These are phyloP conservation scores for Malacosoma neustria DNA, from an alignment of 2,888 invertebrate species.

Conservation along the genomic window DNA sequence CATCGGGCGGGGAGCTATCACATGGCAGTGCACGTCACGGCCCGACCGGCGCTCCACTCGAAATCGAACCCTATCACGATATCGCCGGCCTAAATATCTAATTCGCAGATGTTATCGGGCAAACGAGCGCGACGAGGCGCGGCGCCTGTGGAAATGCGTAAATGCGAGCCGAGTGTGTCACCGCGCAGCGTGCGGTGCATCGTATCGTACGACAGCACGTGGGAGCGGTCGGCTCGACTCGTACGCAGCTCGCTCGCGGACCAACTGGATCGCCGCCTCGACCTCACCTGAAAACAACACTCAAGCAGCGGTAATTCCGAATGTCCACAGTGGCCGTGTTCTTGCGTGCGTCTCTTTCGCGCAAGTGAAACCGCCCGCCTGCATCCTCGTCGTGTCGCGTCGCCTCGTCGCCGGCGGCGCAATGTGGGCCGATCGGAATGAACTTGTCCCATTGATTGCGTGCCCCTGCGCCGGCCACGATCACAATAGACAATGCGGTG, in stretches of 20 bases:
- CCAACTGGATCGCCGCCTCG: constrained; percentile 51
- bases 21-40: constrained; percentile 43
- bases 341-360: constrained; percentile 26
- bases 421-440: constrained; percentile 46
- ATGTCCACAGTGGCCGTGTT: constrained; percentile 40
- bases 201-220: constrained; percentile 22
- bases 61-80: constrained; percentile 53
- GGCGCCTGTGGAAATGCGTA: constrained; percentile 52
- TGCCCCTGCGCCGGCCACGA: constrained; percentile 36
- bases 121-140: constrained; percentile 38
- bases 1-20: constrained; percentile 51
- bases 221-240: constrained; percentile 36
- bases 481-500: constrained; percentile 57
- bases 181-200: constrained; percentile 17
- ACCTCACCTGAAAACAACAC: constrained; percentile 55
- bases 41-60: constrained; percentile 38
- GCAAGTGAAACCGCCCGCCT: constrained; percentile 20
- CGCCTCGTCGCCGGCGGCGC: constrained; percentile 24
- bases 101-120: constrained; percentile 62
- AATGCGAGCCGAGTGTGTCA: constrained; percentile 53
- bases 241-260: constrained; percentile 53
- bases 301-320: constrained; percentile 58
- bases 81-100: constrained; percentile 59
- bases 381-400: too few relatives aligned
- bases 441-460: constrained; percentile 64